Conservation (phyloP, 2,888 invertebrate genomes). For the Catonia carolina region DNA sequence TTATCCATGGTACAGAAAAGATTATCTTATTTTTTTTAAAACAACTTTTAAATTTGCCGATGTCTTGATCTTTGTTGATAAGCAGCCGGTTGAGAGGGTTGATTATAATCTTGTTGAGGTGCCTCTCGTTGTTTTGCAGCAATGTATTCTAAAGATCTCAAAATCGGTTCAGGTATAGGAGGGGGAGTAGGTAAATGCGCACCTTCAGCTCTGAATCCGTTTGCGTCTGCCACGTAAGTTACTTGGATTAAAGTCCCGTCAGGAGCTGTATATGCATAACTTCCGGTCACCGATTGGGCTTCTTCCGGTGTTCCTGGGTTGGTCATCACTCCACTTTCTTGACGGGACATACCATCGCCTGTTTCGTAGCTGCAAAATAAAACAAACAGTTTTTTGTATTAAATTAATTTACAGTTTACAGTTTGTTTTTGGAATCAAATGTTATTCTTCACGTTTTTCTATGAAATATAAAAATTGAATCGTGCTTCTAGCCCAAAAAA, state of each 20-base stretch:
- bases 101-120: conserved; percentile 25
- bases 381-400: conserved; percentile 39
- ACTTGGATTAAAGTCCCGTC: conserved; percentile 60
- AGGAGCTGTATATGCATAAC: conserved; percentile 62
- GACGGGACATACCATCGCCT: conserved; percentile 52
- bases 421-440: too few species aligned
- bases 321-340: conserved; percentile 53
- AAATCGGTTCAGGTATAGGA: conserved; percentile 38
- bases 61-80: neutral
- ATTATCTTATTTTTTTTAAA: too few species aligned
- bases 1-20: too few species aligned
- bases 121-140: conserved; percentile 38
- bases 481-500: too few species aligned
- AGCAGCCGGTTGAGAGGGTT: conserved; percentile 15
- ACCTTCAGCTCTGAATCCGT: conserved; percentile 46
- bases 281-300: conserved; percentile 46
- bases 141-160: conserved; percentile 53
- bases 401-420: neutral
- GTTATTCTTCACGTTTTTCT: too few species aligned
- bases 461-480: too few species aligned
- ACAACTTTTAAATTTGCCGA: too few species aligned
- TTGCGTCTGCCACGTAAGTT: conserved; percentile 65
- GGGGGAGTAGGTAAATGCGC: conserved; percentile 38
- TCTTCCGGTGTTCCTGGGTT: conserved; percentile 50
- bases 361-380: conserved; percentile 47